A percentile compares a stretch with the other conserved stretches of the same genome.
Evolutionary conservation across 2,797 vertebrate genomes (phyloP).

Genomic region (Steatocranus sp.): DNA sequence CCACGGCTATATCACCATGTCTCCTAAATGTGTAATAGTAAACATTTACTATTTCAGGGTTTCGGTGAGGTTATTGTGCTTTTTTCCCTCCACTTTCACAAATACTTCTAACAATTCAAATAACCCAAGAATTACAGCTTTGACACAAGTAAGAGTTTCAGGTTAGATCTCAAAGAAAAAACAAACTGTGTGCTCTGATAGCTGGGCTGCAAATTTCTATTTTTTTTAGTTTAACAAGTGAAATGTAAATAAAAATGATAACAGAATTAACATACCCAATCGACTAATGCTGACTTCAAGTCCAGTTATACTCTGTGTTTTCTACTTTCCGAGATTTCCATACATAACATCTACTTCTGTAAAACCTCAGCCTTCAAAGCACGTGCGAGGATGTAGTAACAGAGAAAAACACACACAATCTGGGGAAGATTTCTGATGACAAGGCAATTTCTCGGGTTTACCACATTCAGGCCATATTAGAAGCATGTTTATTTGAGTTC

Average conservation of each 20-base stretch:
- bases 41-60: not conserved
- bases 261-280: not conserved
- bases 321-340: constrained; percentile 10
- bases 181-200: not conserved
- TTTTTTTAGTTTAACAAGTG: not conserved
- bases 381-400: not conserved
- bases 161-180: not conserved
- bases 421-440: constrained; percentile 50
- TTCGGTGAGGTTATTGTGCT: not conserved
- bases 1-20: constrained; percentile 27
- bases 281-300: not conserved
- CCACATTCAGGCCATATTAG: constrained; percentile 62
- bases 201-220: not conserved
- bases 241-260: not conserved
- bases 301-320: not conserved
- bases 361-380: constrained; percentile 34
- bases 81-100: not conserved
- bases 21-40: not conserved
- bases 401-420: constrained; percentile 5
- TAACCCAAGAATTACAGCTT: not conserved
- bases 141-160: not conserved
- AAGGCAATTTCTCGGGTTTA: constrained; percentile 46
- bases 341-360: not conserved
- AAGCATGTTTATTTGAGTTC: constrained; percentile 66
- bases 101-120: not conserved